These are phyloP conservation scores for Allobates femoralis DNA, from an alignment of 2,797 vertebrate genomes.

Conservation along the genomic window DNA sequence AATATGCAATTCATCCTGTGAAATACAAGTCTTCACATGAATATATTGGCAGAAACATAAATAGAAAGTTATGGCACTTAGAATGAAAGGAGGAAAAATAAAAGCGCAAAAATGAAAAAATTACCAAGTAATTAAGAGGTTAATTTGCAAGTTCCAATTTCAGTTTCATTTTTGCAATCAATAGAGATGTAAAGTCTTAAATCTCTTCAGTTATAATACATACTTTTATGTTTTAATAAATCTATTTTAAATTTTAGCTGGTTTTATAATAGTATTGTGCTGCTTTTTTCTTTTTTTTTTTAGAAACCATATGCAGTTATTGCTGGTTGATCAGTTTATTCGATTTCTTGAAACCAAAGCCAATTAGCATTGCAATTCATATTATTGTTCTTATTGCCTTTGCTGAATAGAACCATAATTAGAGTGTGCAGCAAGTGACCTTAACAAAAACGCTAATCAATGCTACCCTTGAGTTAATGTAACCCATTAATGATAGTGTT, in stretches of 20 bases:
- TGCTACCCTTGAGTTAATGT: conserved; percentile 44
- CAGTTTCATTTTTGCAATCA: background rate
- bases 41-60: too few species aligned
- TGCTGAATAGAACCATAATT: conserved; percentile 49
- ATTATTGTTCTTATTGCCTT: conserved; percentile 36
- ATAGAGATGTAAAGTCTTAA: background rate
- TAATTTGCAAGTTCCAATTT: too few species aligned
- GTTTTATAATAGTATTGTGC: background rate
- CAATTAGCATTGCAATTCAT: conserved; percentile 44
- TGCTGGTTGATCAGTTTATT: conserved; percentile 25
- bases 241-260: background rate
- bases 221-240: background rate
- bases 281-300: background rate
- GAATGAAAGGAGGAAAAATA: too few species aligned
- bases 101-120: too few species aligned
- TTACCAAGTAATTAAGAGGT: too few species aligned
- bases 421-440: conserved; percentile 52
- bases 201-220: background rate
- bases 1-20: too few species aligned
- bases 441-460: conserved; percentile 54
- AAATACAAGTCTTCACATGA: too few species aligned
- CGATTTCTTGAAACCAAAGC: conserved; percentile 7
- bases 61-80: too few species aligned
- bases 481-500: conserved; percentile 46
- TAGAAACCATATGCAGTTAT: background rate